These are phyloP conservation scores for Baccha elongata DNA, from an alignment of 2,888 invertebrate species.

Conservation along the genomic window DNA sequence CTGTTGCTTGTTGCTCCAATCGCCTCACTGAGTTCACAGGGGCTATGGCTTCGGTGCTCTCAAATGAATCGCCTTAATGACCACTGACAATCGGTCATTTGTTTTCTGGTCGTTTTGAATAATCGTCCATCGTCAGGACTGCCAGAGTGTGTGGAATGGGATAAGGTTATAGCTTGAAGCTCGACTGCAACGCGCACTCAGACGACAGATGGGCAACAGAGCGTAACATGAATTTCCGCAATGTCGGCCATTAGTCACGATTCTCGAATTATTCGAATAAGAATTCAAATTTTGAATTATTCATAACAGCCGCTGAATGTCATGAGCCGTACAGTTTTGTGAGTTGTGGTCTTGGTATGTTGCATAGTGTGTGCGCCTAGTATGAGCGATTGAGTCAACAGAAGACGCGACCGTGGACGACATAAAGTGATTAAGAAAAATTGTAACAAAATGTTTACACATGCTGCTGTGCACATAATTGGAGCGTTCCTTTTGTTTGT, in stretches of 20 bases:
- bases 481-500: conserved; percentile 42
- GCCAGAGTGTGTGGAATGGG: conserved; percentile 42
- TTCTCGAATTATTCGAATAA: conserved; percentile 69
- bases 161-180: conserved; percentile 35
- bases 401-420: conserved; percentile 53
- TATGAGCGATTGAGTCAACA: conserved; percentile 60
- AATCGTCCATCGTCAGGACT: conserved; percentile 68
- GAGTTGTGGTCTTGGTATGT: conserved; percentile 2
- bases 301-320: conserved; percentile 54
- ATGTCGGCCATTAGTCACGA: conserved; percentile 74
- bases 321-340: conserved; percentile 35
- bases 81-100: conserved; percentile 73
- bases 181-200: conserved; percentile 58
- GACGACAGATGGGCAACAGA: conserved; percentile 70
- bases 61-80: conserved; percentile 73
- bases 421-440: conserved; percentile 69
- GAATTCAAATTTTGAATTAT: conserved; percentile 68
- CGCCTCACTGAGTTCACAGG: conserved; percentile 63
- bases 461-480: conserved; percentile 65
- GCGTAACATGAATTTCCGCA: conserved; percentile 70
- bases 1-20: conserved; percentile 52
- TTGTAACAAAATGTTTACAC: conserved; percentile 73
- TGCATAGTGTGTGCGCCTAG: conserved; percentile 26
- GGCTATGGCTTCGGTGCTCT: conserved; percentile 68
- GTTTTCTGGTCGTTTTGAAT: conserved; percentile 71